Conservation (phyloP, 2,888 invertebrate species). For the Serrognathus titanus region DNA sequence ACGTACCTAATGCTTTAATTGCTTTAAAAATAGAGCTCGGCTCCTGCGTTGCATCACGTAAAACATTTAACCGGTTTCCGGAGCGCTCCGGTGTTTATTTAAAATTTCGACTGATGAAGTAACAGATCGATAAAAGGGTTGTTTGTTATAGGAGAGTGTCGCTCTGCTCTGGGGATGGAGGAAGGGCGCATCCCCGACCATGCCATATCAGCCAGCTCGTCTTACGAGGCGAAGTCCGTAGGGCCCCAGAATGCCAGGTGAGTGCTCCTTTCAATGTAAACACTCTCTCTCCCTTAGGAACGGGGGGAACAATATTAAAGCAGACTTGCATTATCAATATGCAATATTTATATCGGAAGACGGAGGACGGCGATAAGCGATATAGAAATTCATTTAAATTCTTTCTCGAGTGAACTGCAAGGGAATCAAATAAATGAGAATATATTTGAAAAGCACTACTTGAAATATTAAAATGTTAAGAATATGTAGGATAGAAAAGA, state of each 20-base stretch:
- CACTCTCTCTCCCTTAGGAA: background rate
- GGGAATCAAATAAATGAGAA: no score
- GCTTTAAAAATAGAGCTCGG: no score
- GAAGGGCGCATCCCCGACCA: conserved; percentile 79
- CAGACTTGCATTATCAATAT: background rate
- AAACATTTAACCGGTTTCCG: no score
- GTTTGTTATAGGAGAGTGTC: conserved; percentile 60
- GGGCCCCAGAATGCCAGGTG: conserved; percentile 87
- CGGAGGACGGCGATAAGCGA: no score
- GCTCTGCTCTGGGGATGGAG: conserved; percentile 81
- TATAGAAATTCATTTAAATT: no score
- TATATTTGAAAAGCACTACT: no score
- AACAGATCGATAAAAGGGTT: conserved; percentile 19
- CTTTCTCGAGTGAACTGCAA: no score
- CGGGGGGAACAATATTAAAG: background rate
- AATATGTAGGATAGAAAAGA: no score
- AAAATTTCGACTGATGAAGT: background rate
- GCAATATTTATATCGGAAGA: background rate
- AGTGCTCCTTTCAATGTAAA: conserved; percentile 32
- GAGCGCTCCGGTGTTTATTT: no score
- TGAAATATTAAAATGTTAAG: no score
- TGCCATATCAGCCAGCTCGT: conserved; percentile 81
- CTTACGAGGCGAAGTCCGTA: conserved; percentile 80
- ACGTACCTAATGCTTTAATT: no score
- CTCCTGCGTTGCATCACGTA: no score